phyloP scores from a whole-genome alignment of 1,140 invertebrate genomes.

The Neodiprion lecontei region DNA sequence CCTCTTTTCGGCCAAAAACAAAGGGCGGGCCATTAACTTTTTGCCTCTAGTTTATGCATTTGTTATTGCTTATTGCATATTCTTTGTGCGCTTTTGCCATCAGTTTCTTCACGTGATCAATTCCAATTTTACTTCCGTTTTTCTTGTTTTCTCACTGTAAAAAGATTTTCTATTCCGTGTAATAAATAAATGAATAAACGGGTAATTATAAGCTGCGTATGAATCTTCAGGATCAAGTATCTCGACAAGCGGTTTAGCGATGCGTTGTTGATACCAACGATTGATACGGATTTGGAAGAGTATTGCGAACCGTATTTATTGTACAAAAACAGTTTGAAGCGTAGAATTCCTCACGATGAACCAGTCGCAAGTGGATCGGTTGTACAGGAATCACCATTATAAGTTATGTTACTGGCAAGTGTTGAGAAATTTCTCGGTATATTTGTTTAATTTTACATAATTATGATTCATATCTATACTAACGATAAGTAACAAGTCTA shows the following conservation, averaged over 20 bases:
- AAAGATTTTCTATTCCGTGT: not conserved
- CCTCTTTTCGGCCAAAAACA: too few relatives aligned
- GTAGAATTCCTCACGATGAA: constrained; percentile 81
- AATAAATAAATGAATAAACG: not conserved
- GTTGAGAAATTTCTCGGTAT: not conserved
- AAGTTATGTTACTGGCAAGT: constrained; percentile 52
- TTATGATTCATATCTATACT: too few relatives aligned
- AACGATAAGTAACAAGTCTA: not conserved
- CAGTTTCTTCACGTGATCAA: too few relatives aligned
- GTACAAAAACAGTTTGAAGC: constrained; percentile 89
- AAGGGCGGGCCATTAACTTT: too few relatives aligned
- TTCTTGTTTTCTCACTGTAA: constrained; percentile 14
- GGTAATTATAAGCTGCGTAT: not conserved
- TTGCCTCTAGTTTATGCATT: not conserved
- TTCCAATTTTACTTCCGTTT: constrained; percentile 7
- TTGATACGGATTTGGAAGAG: constrained; percentile 66
- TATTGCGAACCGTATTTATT: constrained; percentile 90
- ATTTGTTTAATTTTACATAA: not conserved
- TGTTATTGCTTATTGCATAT: constrained; percentile 9
- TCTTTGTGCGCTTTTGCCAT: not conserved
- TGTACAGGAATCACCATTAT: constrained; percentile 69
- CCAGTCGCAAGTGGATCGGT: constrained; percentile 74
- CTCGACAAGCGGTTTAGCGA: constrained; percentile 81
- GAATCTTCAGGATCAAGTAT: constrained; percentile 69
- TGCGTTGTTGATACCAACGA: constrained; percentile 77